phyloP scores from a whole-genome alignment of 2,113 vertebrate genomes.

The Salvelinus alpinus region DNA sequence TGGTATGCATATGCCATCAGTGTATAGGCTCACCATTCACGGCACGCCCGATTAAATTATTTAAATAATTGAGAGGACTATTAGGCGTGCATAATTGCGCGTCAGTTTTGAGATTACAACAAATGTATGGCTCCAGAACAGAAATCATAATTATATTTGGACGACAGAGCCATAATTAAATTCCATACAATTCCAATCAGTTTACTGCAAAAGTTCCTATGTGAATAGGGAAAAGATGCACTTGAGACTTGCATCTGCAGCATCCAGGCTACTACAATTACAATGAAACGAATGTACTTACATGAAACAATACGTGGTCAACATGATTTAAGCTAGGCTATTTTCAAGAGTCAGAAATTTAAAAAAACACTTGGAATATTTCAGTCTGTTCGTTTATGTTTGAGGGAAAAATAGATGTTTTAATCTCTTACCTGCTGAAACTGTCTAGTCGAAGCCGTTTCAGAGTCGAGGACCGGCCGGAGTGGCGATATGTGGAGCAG shows the following conservation, averaged over 20 bases:
- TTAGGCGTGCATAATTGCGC: slow-evolving; percentile 9
- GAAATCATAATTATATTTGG: neutral
- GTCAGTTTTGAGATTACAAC: neutral
- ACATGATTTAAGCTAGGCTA: no score
- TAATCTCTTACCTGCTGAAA: slow-evolving; percentile 61
- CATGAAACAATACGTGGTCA: no score
- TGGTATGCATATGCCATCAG: neutral
- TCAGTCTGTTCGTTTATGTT: neutral
- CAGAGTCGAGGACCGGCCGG: slow-evolving; percentile 27
- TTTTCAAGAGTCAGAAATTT: neutral
- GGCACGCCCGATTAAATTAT: slow-evolving; percentile 26
- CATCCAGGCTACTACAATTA: neutral
- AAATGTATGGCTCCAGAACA: neutral
- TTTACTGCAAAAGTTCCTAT: no score
- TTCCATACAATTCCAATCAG: no score
- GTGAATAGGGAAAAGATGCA: no score
- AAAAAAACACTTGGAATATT: neutral
- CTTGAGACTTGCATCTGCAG: no score
- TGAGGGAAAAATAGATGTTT: neutral
- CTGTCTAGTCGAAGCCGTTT: slow-evolving; percentile 42
- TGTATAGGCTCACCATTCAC: slow-evolving; percentile 6
- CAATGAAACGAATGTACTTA: neutral
- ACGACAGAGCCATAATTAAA: no score
- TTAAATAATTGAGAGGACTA: neutral
- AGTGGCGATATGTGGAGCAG: slow-evolving; percentile 42